phyloP scores from a whole-genome alignment of 2,888 invertebrate species.

The Julus scanicus region DNA sequence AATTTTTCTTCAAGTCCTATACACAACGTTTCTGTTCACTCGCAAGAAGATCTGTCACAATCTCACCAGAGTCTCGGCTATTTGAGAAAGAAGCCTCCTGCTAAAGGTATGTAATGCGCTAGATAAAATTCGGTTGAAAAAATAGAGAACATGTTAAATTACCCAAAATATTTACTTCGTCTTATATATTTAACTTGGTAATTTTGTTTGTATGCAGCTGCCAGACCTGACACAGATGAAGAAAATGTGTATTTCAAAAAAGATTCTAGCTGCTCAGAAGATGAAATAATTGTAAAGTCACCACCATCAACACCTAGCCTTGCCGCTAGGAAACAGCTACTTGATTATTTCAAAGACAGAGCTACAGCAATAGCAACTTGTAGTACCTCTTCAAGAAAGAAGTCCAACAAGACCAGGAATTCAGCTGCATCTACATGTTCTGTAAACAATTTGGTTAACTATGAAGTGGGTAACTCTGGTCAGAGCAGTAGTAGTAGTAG shows the following conservation, averaged over 20 bases:
- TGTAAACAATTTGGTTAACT: not conserved
- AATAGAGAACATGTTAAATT: too few relatives aligned
- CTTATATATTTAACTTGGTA: too few relatives aligned
- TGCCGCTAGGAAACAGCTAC: not conserved
- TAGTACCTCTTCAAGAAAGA: not conserved
- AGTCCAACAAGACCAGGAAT: too few relatives aligned
- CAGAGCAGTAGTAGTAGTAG: not conserved
- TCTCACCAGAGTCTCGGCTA: not conserved
- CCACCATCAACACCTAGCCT: not conserved
- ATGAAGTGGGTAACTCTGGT: not conserved
- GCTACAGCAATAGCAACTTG: too few relatives aligned
- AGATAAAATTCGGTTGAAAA: too few relatives aligned
- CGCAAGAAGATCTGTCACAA: not conserved
- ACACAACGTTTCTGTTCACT: not conserved
- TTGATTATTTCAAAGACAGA: not conserved
- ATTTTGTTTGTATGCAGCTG: not conserved
- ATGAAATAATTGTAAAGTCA: not conserved
- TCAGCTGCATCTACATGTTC: too few relatives aligned
- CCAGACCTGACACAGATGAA: not conserved
- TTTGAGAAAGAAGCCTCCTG: not conserved
- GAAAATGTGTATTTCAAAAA: not conserved
- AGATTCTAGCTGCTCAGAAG: not conserved
- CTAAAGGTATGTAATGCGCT: not conserved
- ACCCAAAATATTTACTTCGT: too few relatives aligned
- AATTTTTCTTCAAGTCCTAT: not conserved